phyloP scores from a whole-genome alignment of 1,140 invertebrate genomes.

The Brachystomella parvula region DNA sequence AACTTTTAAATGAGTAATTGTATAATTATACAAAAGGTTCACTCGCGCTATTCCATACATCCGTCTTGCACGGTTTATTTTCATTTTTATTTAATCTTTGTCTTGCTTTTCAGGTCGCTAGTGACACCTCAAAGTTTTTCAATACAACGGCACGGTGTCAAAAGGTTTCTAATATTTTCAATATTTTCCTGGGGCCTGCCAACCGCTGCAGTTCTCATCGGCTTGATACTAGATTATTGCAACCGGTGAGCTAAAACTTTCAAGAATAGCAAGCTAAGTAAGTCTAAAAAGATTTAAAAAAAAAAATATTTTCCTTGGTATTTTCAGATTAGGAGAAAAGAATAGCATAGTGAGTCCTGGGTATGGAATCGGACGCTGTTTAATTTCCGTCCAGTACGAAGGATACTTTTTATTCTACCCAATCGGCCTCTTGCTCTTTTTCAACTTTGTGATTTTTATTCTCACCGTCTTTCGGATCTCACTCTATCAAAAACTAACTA shows the following conservation, averaged over 20 bases:
- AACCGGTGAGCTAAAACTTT: background rate
- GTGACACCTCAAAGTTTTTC: background rate
- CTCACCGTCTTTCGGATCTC: constrained; percentile 22
- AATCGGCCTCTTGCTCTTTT: constrained; percentile 15
- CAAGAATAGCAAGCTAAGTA: background rate
- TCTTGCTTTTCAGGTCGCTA: background rate
- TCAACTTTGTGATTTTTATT: constrained; percentile 20
- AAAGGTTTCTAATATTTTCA: constrained; percentile 18
- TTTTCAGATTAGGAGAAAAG: background rate
- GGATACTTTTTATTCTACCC: constrained; percentile 24
- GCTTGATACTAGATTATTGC: constrained; percentile 12
- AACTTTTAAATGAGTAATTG: too few relatives aligned
- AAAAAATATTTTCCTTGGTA: too few relatives aligned
- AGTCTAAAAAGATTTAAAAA: too few relatives aligned
- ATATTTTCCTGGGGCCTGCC: constrained; percentile 21
- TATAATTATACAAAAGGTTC: too few relatives aligned
- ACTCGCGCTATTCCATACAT: too few relatives aligned
- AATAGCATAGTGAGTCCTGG: background rate
- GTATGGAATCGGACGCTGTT: constrained; percentile 9
- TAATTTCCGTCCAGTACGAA: constrained; percentile 9
- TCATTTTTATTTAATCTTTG: too few relatives aligned
- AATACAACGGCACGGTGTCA: background rate
- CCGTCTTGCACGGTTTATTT: too few relatives aligned
- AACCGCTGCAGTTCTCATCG: background rate
- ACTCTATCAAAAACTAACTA: constrained; percentile 18